Evolutionary conservation across 2,113 vertebrate species (phyloP).

Genomic region (Paedocypris sp.): DNA sequence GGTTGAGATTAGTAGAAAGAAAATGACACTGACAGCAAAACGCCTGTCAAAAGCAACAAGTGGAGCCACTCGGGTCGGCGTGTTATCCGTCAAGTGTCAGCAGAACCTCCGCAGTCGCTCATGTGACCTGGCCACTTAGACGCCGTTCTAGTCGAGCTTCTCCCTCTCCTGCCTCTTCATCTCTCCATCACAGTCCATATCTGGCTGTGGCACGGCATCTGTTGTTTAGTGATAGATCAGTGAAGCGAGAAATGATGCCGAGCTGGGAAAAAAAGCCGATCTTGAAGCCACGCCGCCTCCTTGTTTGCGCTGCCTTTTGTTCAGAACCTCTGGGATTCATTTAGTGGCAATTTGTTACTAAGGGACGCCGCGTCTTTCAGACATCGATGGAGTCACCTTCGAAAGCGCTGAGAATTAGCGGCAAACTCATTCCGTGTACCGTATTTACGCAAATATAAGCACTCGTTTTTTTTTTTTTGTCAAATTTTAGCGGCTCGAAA

Average conservation of each 20-base stretch:
- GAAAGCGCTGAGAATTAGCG: slow-evolving; percentile 67
- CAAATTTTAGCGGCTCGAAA: no score
- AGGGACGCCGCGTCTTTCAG: slow-evolving; percentile 69
- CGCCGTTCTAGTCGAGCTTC: slow-evolving; percentile 37
- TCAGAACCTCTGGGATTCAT: slow-evolving; percentile 70
- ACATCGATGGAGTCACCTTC: slow-evolving; percentile 70
- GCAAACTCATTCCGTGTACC: slow-evolving; percentile 59
- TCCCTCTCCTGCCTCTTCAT: slow-evolving; percentile 24
- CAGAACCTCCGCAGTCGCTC: slow-evolving; percentile 55
- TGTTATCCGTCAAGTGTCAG: slow-evolving; percentile 55
- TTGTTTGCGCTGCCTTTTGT: slow-evolving; percentile 65
- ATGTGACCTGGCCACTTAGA: slow-evolving; percentile 55
- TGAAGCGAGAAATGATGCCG: slow-evolving; percentile 84
- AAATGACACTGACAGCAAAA: slow-evolving; percentile 43
- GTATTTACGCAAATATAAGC: no score
- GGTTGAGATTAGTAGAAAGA: slow-evolving; percentile 4
- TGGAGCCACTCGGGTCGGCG: slow-evolving; percentile 58
- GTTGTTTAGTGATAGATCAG: slow-evolving; percentile 84
- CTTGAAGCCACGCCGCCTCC: slow-evolving; percentile 51
- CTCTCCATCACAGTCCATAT: slow-evolving; percentile 46
- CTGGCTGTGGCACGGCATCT: slow-evolving; percentile 68
- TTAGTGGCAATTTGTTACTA: slow-evolving; percentile 72
- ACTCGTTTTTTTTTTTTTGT: no score
- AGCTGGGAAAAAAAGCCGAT: slow-evolving; percentile 74
- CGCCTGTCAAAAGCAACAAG: slow-evolving; percentile 48